Conservation (phyloP, 2,113 vertebrate genomes). For the Oncorhynchus masou region DNA sequence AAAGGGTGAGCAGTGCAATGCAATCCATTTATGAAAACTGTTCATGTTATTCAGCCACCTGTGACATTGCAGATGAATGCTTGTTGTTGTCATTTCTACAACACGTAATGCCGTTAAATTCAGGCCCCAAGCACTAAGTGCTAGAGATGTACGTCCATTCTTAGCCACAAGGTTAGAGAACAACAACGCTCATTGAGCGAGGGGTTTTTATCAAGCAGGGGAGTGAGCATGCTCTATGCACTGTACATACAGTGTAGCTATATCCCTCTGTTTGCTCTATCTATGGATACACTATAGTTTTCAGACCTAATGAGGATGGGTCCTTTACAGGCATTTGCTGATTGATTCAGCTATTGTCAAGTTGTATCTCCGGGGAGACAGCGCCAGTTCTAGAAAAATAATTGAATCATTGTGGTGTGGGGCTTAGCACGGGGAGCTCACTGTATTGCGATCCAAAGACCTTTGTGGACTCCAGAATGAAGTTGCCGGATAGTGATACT, state of each 20-base stretch:
- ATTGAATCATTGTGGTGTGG: slow-evolving; percentile 8
- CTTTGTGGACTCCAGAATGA: slow-evolving; percentile 8
- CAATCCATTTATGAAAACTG: too few relatives aligned
- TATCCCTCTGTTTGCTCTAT: background rate
- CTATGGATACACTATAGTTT: background rate
- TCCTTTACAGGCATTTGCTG: background rate
- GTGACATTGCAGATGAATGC: too few relatives aligned
- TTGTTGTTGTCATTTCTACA: too few relatives aligned
- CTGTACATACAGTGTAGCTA: background rate
- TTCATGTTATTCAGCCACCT: too few relatives aligned
- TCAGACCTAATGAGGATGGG: too few relatives aligned
- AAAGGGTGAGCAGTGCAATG: too few relatives aligned
- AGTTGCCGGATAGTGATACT: too few relatives aligned
- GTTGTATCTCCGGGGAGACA: slow-evolving; percentile 14
- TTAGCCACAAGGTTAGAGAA: background rate
- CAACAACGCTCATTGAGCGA: background rate
- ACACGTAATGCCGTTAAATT: too few relatives aligned
- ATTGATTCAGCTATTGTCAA: slow-evolving; percentile 29
- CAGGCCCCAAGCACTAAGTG: background rate
- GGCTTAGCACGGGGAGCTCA: slow-evolving; percentile 3
- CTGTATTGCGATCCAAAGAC: slow-evolving; percentile 12
- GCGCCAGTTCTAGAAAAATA: slow-evolving; percentile 12
- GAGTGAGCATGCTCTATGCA: background rate
- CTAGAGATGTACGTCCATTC: background rate
- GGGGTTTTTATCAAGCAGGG: background rate